Evolutionary conservation across 2,888 invertebrate genomes (phyloP).

Genomic region (Thalpophila matura): DNA sequence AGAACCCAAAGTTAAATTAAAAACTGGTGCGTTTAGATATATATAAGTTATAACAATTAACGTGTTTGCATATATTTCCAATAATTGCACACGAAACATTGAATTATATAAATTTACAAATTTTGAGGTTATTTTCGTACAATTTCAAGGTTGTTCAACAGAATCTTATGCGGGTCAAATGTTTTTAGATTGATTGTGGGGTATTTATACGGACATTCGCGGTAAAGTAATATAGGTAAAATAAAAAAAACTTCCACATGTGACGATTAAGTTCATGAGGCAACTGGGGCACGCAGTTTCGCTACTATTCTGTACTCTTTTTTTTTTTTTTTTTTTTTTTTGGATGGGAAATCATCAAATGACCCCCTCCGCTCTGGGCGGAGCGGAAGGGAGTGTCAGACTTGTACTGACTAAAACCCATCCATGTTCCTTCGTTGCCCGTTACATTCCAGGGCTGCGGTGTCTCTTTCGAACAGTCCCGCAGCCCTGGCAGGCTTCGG

Average conservation of each 20-base stretch:
- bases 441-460: too few species aligned
- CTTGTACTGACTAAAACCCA: too few species aligned
- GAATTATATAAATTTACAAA: constrained; percentile 14
- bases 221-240: neutral
- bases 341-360: too few species aligned
- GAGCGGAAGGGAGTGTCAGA: too few species aligned
- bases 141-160: constrained; percentile 44
- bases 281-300: neutral
- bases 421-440: too few species aligned
- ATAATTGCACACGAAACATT: constrained; percentile 47
- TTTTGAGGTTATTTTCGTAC: constrained; percentile 45
- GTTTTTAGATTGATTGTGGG: constrained; percentile 17
- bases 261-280: neutral
- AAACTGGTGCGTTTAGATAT: constrained; percentile 7
- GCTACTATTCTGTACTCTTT: too few species aligned
- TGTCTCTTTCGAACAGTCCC: too few species aligned
- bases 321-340: too few species aligned
- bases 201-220: constrained; percentile 34
- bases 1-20: constrained; percentile 7
- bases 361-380: too few species aligned
- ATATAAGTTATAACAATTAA: constrained; percentile 12
- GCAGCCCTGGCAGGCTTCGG: too few species aligned
- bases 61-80: constrained; percentile 37
- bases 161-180: constrained; percentile 41
- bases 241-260: neutral